A percentile compares a stretch with the other conserved stretches of the same genome.
phyloP scores from a whole-genome alignment of 2,797 vertebrate genomes.

The Danio choprae region DNA sequence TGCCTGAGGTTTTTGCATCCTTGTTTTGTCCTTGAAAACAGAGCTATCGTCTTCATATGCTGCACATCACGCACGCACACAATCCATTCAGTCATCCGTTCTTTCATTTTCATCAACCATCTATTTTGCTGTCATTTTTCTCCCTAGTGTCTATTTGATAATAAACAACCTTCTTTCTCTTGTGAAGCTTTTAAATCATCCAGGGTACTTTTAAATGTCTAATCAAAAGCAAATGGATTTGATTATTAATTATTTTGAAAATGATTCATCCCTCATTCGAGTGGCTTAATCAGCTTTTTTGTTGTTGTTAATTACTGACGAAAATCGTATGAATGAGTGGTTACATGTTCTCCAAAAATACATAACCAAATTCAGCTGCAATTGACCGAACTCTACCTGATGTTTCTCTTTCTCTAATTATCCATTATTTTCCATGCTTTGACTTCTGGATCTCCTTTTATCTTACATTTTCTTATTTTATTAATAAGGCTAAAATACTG shows the following conservation, averaged over 20 bases:
- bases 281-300: constrained; percentile 26
- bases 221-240: constrained; percentile 25
- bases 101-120: background rate
- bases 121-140: background rate
- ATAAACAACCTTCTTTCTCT: background rate
- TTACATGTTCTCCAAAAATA: background rate
- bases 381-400: background rate
- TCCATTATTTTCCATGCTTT: background rate
- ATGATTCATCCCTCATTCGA: background rate
- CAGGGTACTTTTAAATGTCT: background rate
- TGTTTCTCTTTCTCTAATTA: constrained; percentile 2
- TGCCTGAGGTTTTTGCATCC: background rate
- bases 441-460: background rate
- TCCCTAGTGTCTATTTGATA: background rate
- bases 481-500: background rate
- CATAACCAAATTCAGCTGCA: background rate
- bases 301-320: constrained; percentile 22
- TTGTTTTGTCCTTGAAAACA: constrained; percentile 14
- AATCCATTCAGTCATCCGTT: constrained; percentile 5
- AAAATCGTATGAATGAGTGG: background rate
- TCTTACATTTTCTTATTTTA: background rate
- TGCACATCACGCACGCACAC: background rate
- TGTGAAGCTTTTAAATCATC: background rate
- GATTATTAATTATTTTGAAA: constrained; percentile 42
- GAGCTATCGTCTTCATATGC: background rate